Base-by-base conservation (phyloP, 2,888 invertebrate genomes). In the Sphaeridia pumilis region DNA sequence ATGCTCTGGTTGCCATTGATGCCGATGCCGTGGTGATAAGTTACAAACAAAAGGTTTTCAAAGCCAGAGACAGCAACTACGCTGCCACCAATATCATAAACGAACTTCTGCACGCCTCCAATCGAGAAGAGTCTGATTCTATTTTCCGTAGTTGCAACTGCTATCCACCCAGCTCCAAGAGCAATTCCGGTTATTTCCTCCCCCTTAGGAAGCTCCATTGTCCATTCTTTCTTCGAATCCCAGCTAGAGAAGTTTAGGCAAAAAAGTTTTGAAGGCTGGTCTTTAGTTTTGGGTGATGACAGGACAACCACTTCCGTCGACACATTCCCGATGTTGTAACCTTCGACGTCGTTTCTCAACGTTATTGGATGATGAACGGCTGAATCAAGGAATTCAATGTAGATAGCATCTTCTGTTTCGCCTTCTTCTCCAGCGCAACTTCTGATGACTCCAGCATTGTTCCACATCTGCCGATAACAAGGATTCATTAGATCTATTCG, bases 341-440 rank as follows among this genome's bases (percentile, higher is more conserved):
- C n/a, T 58, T 82, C 82, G 36, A 82, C 73, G 67, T 81, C 82
- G 73, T 98, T 97, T 66, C 81, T 82, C 60, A 97, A 76, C 69
- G 90, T 87, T 69, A 97, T 80, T 22, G 87, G 82, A 68, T 90
- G 90, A 69, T 97, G 93, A 12, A 87, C 74, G 46, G 82, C 79
- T 0, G 84, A 78, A 71, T 98, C 93, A 66, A 95, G 94, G 71
- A 97, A 98, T 70, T 94, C 93, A 1, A 95, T 85, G 69, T 94
- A 93, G 49, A 97, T 87, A 0, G 81, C 82, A 54, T 73, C 74
- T 21, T 58, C 57, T 20, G 54, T 57, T 36, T 63, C 60, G 51
- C 84, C 84, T 52, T 84, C 84, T 58, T 83, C 84, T 1, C 75
- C 77, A 1, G 80, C 78, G 68, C 87, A 87, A 65, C 84, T 83